phyloP scores from a whole-genome alignment of 2,113 vertebrate genomes.

The Coptodon bakossiorum region DNA sequence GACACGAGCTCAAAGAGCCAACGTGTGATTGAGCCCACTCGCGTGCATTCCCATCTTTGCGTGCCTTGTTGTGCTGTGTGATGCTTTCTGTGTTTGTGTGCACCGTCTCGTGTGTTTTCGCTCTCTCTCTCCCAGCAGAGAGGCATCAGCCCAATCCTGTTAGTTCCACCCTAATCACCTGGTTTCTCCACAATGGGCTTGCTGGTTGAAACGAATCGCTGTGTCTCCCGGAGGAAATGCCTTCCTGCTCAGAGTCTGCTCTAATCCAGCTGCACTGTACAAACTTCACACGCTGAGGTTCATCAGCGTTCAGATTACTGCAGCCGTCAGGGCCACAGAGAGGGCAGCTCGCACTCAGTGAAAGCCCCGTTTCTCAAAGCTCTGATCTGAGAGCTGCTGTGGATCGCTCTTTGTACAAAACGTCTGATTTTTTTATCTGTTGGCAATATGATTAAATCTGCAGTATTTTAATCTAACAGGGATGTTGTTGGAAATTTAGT shows the following conservation, averaged over 20 bases:
- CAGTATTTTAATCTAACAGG: not conserved
- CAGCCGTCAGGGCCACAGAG: not conserved
- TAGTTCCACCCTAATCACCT: conserved; percentile 48
- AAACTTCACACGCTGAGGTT: not conserved
- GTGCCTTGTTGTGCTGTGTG: not conserved
- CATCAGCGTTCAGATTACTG: not conserved
- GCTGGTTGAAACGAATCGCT: not conserved
- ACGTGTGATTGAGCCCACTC: not conserved
- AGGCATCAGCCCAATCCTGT: conserved; percentile 16
- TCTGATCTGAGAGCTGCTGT: not conserved
- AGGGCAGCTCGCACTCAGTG: not conserved
- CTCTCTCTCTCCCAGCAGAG: not conserved
- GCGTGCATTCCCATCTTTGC: not conserved
- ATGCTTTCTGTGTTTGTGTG: not conserved
- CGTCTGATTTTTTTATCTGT: not conserved
- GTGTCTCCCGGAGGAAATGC: not conserved
- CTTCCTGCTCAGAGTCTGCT: not conserved
- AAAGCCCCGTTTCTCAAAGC: not conserved
- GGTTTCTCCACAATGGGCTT: conserved; percentile 3
- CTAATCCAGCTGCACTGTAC: not conserved
- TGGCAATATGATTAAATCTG: not conserved
- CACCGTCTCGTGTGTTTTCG: not conserved
- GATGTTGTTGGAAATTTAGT: not conserved
- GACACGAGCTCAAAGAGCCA: not conserved
- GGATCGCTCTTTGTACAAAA: not conserved